Evolutionary conservation across 2,888 invertebrate genomes (phyloP), one percentile per base, ranked within the genome.

Genomic region (Leptinotarsa rubiginosa): DNA sequence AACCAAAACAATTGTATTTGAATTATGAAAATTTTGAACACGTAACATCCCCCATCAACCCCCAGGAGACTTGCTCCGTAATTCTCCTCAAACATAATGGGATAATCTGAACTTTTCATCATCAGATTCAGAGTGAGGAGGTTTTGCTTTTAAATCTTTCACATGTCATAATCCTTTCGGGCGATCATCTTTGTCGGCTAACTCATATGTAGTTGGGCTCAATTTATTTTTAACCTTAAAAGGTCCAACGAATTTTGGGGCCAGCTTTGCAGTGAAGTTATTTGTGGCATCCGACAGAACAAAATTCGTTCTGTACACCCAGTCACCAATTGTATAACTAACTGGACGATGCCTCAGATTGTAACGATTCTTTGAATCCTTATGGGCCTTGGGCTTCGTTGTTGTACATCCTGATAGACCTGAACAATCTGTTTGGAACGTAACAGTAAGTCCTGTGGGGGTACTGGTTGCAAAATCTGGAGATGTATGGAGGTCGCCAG

Each of bases 251-350:
- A 64, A 77, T 16, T 68, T 64, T 7, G 72, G 69, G 3, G 76
- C 72, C 15, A 78, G 59, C 66, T 78, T 78, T 4, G 72, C 49
- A 4, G 77, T 65, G 65, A 68, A 75, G 20, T 56, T 56, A 3
- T 73, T 68, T 1, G 74, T 56, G 15, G 75, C 77, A 62, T 78
- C 59, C 5, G 78, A 78, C n/a, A 73, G 59, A 15, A 56, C 59
- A 47, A 52, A 62, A 56, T 75, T 75, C 15, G 52, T 47, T 47
- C 64, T 59, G 56, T 67, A 75, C 20, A 75, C 73, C 47, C 47
- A 47, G 16, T 65, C 65, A 13, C 65, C 65, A 16, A 65, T n/a
- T 7, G 4, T 47, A 41, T 20, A 65, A 47, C 7, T 12, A 18
- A 20, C 65, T 15, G 47, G 65, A 20, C 65, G 65, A 65, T 22